These are phyloP conservation scores for Ageneiosus marmoratus DNA, from an alignment of 2,113 vertebrate species.

Conservation along the genomic window DNA sequence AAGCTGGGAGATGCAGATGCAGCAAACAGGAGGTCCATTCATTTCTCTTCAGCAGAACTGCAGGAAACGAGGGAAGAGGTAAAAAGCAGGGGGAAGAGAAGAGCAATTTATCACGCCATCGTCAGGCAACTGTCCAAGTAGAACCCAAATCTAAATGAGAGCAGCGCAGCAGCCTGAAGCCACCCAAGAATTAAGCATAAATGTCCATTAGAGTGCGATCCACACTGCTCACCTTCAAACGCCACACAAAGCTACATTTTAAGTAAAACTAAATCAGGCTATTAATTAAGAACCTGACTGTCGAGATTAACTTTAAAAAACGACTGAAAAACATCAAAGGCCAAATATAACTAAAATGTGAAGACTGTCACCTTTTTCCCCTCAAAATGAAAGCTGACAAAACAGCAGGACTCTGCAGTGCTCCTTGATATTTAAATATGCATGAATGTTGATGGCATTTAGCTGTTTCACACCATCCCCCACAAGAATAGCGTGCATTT, in stretches of 20 bases:
- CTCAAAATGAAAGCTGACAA: slow-evolving; percentile 3
- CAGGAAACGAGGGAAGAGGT: slow-evolving; percentile 38
- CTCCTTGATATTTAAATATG: slow-evolving; percentile 32
- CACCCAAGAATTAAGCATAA: slow-evolving; percentile 3
- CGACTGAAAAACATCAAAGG: neutral
- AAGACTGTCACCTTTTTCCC: neutral
- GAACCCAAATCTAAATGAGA: slow-evolving; percentile 25
- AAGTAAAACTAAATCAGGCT: neutral
- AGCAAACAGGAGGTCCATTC: slow-evolving; percentile 67
- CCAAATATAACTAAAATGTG: neutral
- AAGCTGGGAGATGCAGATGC: slow-evolving; percentile 62
- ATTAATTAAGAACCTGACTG: neutral
- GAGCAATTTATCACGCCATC: slow-evolving; percentile 48
- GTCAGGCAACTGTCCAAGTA: slow-evolving; percentile 40
- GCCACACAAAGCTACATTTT: neutral
- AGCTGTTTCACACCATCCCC: slow-evolving; percentile 9
- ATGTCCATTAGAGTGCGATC: neutral
- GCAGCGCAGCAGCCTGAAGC: neutral
- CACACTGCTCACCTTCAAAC: neutral
- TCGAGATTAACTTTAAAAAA: neutral
- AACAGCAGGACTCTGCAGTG: neutral
- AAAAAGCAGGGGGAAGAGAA: slow-evolving; percentile 32
- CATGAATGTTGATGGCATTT: slow-evolving; percentile 21
- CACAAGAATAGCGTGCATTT: neutral
- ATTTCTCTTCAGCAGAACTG: slow-evolving; percentile 64